These are phyloP conservation scores for Paralvinella palmiformis DNA, from an alignment of 1,140 invertebrate genomes.

Conservation along the genomic window DNA sequence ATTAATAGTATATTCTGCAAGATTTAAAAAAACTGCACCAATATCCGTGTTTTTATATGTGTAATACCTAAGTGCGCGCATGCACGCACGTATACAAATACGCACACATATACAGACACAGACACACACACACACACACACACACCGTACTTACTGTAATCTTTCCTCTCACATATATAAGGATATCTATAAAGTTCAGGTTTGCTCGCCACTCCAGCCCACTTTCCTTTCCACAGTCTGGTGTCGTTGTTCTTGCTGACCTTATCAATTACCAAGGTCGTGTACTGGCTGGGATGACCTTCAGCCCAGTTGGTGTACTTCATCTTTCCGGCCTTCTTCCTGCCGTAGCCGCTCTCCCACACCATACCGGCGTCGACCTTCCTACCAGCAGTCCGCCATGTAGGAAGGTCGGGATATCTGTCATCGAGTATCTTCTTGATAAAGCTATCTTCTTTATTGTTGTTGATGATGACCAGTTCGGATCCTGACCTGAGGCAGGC, in stretches of 20 bases:
- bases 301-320: constrained; percentile 6
- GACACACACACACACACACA: too few species aligned
- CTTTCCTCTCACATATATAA: constrained; percentile 10
- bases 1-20: too few species aligned
- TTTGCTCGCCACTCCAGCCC: background rate
- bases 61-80: too few species aligned
- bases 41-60: too few species aligned
- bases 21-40: too few species aligned
- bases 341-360: background rate
- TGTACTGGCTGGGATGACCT: background rate
- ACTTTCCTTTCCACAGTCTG: background rate
- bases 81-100: too few species aligned
- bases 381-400: constrained; percentile 31
- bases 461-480: constrained; percentile 31
- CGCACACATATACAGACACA: too few species aligned
- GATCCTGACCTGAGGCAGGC: constrained; percentile 27
- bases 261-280: background rate
- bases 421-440: constrained; percentile 26
- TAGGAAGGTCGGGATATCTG: constrained; percentile 23
- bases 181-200: background rate
- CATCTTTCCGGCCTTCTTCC: background rate
- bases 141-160: background rate
- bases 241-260: background rate
- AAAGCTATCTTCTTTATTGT: constrained; percentile 29
- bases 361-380: background rate